Evolutionary conservation across 2,888 invertebrate genomes (phyloP), one percentile per base, ranked within the genome.

Genomic region (Oligia strigilis): DNA sequence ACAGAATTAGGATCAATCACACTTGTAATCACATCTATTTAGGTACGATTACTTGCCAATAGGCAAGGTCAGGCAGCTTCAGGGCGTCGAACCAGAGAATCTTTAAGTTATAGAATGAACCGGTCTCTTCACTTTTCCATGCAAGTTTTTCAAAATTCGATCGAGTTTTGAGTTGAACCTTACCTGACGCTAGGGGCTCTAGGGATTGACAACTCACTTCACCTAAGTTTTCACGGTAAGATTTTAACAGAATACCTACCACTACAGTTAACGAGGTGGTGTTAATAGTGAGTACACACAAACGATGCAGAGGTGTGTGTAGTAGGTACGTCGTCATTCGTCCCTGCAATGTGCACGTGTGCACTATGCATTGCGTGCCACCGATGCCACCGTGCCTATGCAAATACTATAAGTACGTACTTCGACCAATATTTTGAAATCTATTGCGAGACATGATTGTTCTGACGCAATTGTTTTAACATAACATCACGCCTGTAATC

Each of bases 1-100:
- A 29, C 29, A 17, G 86, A 84, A 86, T 84, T 46, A 58, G 70
- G 49, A 84, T 82, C 69, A 66, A 78, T 73, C 52, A 75, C 72
- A 77, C 60, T 64, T 76, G 67, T 69, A 80, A 65, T 69, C 69
- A 55, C 40, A 5, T 11, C 52, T 73, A 65, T 74, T 72, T 69
- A 49, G 5, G 66, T 84, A 40, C 49, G 29, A 75, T 75, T 65
- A 65, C 46, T 65, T 60, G 52, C 72, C 49, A 60, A 65, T 55
- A 70, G 23, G 43, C 49, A 29, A 71, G 60, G 60, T 55, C 11
- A 49, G 66, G 29, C 49, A 60, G 46, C 46, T 46, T 17, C 29
- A 46, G 58, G 36, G 23, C 29, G n/a, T 75, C 6, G 29, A 62
- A 60, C 58, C n/a, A 40, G 49, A 49, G 2, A 62, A 46, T 29